phyloP scores from a whole-genome alignment of 2,113 vertebrate species.

The rabbit (Oryctolagus cuniculus) region DNA sequence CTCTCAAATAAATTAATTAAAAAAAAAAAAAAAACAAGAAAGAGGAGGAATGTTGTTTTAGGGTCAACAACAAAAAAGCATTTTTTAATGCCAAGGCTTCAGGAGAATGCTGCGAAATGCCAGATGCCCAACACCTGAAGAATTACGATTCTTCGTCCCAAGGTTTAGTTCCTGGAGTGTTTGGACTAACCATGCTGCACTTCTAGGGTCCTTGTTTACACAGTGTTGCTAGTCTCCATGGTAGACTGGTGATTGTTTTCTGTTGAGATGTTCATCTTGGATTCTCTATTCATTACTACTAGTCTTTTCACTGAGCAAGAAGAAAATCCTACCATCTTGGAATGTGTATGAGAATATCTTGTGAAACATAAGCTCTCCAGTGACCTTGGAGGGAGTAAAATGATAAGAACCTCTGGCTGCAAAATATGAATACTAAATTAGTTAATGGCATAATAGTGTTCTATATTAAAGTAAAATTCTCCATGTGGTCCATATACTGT shows the following conservation, averaged over 20 bases:
- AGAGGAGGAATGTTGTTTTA: too few relatives aligned
- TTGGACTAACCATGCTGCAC: background rate
- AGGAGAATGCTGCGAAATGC: background rate
- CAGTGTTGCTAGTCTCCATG: background rate
- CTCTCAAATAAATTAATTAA: too few relatives aligned
- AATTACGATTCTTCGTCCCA: background rate
- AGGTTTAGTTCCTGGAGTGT: fast-evolving
- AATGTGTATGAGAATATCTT: background rate
- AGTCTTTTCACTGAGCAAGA: background rate
- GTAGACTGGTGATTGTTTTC: too few relatives aligned
- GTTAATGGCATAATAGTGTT: fast-evolving
- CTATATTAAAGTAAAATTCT: background rate
- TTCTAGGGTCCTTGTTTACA: background rate
- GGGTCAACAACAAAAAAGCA: background rate
- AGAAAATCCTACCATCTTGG: background rate
- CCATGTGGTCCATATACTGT: fast-evolving
- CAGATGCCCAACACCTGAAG: background rate
- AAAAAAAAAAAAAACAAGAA: too few relatives aligned
- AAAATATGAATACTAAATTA: background rate
- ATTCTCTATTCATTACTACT: background rate
- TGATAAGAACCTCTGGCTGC: background rate
- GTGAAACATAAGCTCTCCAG: background rate
- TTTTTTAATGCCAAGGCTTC: background rate
- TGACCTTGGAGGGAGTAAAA: background rate
- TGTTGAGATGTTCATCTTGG: background rate